These are phyloP conservation scores for Microplitis deprimator DNA, from an alignment of 2,888 invertebrate genomes.

Conservation along the genomic window DNA sequence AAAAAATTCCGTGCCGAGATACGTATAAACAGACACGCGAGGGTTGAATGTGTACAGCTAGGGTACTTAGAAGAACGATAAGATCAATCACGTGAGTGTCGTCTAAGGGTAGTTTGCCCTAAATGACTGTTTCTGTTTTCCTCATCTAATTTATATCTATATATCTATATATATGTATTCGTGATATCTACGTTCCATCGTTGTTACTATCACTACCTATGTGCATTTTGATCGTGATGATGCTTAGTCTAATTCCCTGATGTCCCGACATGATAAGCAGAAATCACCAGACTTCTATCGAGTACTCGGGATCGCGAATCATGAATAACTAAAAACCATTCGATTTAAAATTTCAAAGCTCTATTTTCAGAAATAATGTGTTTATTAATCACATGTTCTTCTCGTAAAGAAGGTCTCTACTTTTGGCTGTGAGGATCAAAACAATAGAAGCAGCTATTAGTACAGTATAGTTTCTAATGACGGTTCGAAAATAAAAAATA, in stretches of 20 bases:
- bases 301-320: constrained; percentile 35
- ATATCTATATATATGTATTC: constrained; percentile 9
- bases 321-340: constrained; percentile 35
- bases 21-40: constrained; percentile 17
- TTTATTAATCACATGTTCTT: not conserved
- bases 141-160: constrained; percentile 45
- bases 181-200: constrained; percentile 34
- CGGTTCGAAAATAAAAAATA: too few relatives aligned
- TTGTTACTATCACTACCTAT: constrained; percentile 37
- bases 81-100: constrained; percentile 65
- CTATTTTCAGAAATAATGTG: not conserved
- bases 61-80: constrained; percentile 54
- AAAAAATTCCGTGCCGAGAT: constrained; percentile 15
- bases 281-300: constrained; percentile 38
- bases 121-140: constrained; percentile 63
- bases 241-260: constrained; percentile 26
- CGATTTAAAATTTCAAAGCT: constrained; percentile 19
- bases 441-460: too few relatives aligned
- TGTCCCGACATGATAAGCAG: constrained; percentile 37
- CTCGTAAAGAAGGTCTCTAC: not conserved
- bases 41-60: constrained; percentile 26
- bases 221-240: constrained; percentile 19
- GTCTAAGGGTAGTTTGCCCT: constrained; percentile 58
- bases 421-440: too few relatives aligned
- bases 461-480: too few relatives aligned